These are phyloP conservation scores for Alligator mississippiensis DNA, from an alignment of 2,113 vertebrate genomes.

Conservation along the genomic window DNA sequence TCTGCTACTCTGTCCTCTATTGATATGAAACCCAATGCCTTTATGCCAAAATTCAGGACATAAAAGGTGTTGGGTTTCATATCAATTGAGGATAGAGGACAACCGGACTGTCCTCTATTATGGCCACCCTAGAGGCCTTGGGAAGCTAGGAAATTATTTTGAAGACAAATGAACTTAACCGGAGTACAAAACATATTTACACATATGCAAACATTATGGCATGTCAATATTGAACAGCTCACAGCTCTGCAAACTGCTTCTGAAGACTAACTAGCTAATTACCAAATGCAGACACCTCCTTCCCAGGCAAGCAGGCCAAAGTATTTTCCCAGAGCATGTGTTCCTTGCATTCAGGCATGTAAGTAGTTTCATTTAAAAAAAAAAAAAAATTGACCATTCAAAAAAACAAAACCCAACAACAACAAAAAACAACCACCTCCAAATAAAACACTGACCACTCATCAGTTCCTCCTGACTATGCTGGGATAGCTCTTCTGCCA, in stretches of 20 bases:
- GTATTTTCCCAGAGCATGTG: not conserved
- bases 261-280: not conserved
- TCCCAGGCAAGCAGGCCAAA: not conserved
- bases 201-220: not conserved
- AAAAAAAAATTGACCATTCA: too few relatives aligned
- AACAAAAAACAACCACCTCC: too few relatives aligned
- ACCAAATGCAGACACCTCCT: not conserved
- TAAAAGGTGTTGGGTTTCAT: not conserved
- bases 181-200: not conserved
- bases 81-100: too few relatives aligned
- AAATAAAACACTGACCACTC: not conserved
- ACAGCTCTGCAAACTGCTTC: not conserved
- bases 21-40: too few relatives aligned
- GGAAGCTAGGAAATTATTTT: conserved; percentile 19
- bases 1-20: too few relatives aligned
- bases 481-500: not conserved
- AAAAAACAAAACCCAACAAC: too few relatives aligned
- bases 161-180: not conserved
- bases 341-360: not conserved
- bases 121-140: conserved; percentile 5
- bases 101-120: not conserved
- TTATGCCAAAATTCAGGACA: too few relatives aligned
- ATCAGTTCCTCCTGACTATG: not conserved
- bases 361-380: not conserved
- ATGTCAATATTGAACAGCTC: not conserved